Percentiles rank a stretch among this genome's conserved stretches.
phyloP scores from a whole-genome alignment of 2,888 invertebrate species.

The Andrena bucephala region DNA sequence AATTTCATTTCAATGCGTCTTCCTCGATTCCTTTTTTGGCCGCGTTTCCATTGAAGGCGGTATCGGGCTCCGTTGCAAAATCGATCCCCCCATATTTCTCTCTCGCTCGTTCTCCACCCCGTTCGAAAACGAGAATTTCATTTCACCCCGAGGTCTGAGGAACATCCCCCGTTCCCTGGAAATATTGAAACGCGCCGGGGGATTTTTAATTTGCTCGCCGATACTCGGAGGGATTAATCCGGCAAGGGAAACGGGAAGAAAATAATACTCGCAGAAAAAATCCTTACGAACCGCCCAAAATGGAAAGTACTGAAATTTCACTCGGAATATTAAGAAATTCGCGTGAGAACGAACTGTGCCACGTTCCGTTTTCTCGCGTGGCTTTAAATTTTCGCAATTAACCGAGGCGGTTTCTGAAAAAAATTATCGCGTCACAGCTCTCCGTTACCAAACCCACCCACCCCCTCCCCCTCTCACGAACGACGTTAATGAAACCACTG shows the following conservation, averaged over 20 bases:
- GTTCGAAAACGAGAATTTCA: constrained; percentile 57
- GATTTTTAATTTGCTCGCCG: too few species aligned
- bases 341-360: background rate
- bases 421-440: background rate
- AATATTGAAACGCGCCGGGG: background rate
- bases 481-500: constrained; percentile 7
- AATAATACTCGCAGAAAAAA: too few species aligned
- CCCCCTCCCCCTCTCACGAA: background rate
- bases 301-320: too few species aligned
- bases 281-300: too few species aligned
- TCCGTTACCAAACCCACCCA: too few species aligned
- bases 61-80: constrained; percentile 59
- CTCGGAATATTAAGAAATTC: too few species aligned
- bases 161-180: constrained; percentile 25
- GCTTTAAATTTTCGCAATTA: background rate
- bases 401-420: background rate
- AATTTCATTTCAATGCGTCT: constrained; percentile 71
- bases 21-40: constrained; percentile 63
- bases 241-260: too few species aligned
- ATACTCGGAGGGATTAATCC: too few species aligned
- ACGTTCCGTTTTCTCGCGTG: background rate
- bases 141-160: constrained; percentile 30
- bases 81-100: constrained; percentile 53
- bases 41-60: constrained; percentile 63
- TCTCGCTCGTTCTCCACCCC: constrained; percentile 20